These are phyloP conservation scores for Drosophila limbata DNA, from an alignment of 2,888 invertebrate species.

Conservation along the genomic window DNA sequence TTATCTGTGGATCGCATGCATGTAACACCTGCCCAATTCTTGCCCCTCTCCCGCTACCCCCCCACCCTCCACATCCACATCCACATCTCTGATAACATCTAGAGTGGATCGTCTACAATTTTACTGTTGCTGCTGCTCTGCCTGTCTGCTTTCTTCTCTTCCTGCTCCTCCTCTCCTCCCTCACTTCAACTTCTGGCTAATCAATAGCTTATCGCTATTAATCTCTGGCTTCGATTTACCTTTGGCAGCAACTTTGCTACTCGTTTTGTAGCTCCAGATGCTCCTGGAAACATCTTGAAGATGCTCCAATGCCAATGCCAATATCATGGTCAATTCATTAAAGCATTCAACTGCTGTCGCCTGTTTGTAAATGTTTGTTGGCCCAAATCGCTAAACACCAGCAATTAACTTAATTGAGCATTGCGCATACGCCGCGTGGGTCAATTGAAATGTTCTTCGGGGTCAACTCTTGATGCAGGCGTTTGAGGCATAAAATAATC, in stretches of 20 bases:
- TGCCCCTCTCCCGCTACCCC: neutral
- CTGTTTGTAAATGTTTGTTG: constrained; percentile 77
- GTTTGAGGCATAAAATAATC: neutral
- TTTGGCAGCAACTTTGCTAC: constrained; percentile 77
- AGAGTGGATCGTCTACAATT: constrained; percentile 68
- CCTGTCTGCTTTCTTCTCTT: constrained; percentile 11
- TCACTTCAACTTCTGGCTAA: constrained; percentile 43
- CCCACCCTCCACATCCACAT: neutral
- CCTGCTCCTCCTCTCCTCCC: neutral
- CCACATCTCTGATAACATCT: constrained; percentile 60
- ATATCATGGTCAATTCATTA: constrained; percentile 62
- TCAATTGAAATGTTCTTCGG: constrained; percentile 38
- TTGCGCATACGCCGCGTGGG: constrained; percentile 69
- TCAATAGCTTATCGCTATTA: constrained; percentile 82
- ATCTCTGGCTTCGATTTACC: constrained; percentile 81
- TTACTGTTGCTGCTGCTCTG: constrained; percentile 50
- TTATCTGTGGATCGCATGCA: constrained; percentile 76
- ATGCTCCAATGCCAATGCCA: constrained; percentile 13
- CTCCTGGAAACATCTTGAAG: constrained; percentile 19
- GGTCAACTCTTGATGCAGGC: constrained; percentile 33
- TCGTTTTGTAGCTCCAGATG: constrained; percentile 65
- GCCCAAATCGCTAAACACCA: constrained; percentile 52
- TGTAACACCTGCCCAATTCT: constrained; percentile 69
- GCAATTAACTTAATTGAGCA: constrained; percentile 70
- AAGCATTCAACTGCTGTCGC: constrained; percentile 78